These are phyloP conservation scores for Calephelis virginiensis DNA, from an alignment of 1,140 invertebrate species.

Conservation along the genomic window DNA sequence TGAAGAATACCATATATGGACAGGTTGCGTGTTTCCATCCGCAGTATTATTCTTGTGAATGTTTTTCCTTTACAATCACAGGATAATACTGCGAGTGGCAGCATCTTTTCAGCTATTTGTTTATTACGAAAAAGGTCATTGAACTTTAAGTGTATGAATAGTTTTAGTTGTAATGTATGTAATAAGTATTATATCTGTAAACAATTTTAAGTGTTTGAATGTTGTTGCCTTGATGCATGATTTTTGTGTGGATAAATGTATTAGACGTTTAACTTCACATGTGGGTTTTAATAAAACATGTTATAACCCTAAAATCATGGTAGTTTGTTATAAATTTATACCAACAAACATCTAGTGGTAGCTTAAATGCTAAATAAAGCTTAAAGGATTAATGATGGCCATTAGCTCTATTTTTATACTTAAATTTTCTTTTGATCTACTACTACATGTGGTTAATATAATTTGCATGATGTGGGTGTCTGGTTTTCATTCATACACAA, in stretches of 20 bases:
- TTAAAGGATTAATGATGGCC: too few species aligned
- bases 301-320: background rate
- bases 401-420: too few species aligned
- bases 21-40: slow-evolving; percentile 50
- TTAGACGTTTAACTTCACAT: too few species aligned
- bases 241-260: too few species aligned
- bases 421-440: too few species aligned
- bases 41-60: slow-evolving; percentile 85
- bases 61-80: slow-evolving; percentile 84
- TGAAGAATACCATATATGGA: slow-evolving; percentile 18
- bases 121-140: slow-evolving; percentile 47
- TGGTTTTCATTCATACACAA: too few species aligned
- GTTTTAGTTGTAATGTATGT: background rate
- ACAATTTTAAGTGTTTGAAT: background rate
- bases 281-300: background rate
- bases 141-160: slow-evolving; percentile 36
- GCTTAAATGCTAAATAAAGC: too few species aligned
- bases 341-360: too few species aligned
- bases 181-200: background rate
- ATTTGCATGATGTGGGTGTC: too few species aligned
- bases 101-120: slow-evolving; percentile 31
- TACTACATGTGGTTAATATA: too few species aligned
- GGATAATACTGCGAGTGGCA: slow-evolving; percentile 86
- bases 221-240: too few species aligned
- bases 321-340: too few species aligned